Base-by-base conservation (phyloP, 2,113 vertebrate genomes). In the Syngnathus typhle region DNA sequence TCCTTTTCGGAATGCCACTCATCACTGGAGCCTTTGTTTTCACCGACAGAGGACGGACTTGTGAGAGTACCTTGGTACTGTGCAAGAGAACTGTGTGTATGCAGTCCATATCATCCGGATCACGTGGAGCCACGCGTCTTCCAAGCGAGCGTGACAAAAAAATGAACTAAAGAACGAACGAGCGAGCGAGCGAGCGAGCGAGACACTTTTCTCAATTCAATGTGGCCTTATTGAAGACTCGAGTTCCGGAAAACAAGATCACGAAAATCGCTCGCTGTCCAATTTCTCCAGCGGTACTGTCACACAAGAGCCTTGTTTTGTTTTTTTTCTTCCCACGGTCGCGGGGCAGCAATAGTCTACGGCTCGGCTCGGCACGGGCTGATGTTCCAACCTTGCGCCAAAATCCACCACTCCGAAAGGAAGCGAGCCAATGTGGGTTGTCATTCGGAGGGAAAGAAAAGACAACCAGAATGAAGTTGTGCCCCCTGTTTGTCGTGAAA, bases 191-290 rank as follows among this genome's bases (percentile, higher is more conserved):
- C 80, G 39, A 61, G 19, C 80, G 39, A 60, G 39, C 43, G 19
- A 81, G 39, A 60, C 78, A 88, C 75, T 80, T 74, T 78, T 87
- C 86, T 81, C 77, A 82, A 85, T 89, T 90, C 62, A 74, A 91
- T 84, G 90, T 91, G 91, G 91, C 91, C 91, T 92, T 92, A 92
- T 79, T 77, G 81, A 85, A 38, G 84, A 82, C 69, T 79, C 23
- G 23, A 23, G 23, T 23, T 23, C 77, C 72, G 80, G 76, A 55
- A 70, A 18, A 46, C n/a, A 51, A 59, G 70, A 19, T 12, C 19
- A 36, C 10, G 46, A 64, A 47, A 51, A 44, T 65, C 43, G 41
- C 46, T 51, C 66, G 68, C 72, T 73, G 55, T 68, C 65, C 65
- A 56, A 55, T 73, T 70, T 72, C 77, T 67, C 75, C 72, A 77